Conservation (phyloP, 2,113 vertebrate species). For the Sciurus niger region DNA sequence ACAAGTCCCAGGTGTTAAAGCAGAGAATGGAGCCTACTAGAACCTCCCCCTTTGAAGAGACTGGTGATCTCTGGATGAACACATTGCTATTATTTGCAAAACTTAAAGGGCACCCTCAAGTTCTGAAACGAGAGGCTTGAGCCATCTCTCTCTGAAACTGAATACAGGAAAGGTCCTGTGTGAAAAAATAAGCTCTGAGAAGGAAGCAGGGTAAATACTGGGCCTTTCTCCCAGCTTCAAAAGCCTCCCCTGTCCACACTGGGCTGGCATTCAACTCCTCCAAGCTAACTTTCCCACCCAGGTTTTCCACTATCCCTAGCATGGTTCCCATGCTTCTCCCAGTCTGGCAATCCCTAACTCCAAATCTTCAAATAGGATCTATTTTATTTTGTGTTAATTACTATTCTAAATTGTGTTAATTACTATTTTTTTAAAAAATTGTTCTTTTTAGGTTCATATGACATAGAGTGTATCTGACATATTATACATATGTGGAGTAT, state of each 20-base stretch:
- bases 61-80: constrained; percentile 21
- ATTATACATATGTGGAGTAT: too few relatives aligned
- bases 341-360: neutral
- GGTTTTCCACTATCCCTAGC: too few relatives aligned
- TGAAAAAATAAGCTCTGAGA: constrained; percentile 4
- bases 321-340: neutral
- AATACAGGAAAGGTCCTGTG: neutral
- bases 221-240: neutral
- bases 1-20: constrained; percentile 26
- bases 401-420: too few relatives aligned
- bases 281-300: neutral
- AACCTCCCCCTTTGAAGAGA: neutral
- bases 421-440: too few relatives aligned
- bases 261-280: neutral
- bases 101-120: neutral
- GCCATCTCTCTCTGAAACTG: neutral
- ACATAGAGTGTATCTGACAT: too few relatives aligned
- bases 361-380: neutral
- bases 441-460: too few relatives aligned
- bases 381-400: too few relatives aligned
- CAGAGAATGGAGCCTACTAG: neutral
- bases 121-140: neutral
- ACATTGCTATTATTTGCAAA: constrained; percentile 16
- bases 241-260: neutral
- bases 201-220: neutral